Base-by-base conservation (phyloP, 2,888 invertebrate genomes). In the Physocephala rufipes region DNA sequence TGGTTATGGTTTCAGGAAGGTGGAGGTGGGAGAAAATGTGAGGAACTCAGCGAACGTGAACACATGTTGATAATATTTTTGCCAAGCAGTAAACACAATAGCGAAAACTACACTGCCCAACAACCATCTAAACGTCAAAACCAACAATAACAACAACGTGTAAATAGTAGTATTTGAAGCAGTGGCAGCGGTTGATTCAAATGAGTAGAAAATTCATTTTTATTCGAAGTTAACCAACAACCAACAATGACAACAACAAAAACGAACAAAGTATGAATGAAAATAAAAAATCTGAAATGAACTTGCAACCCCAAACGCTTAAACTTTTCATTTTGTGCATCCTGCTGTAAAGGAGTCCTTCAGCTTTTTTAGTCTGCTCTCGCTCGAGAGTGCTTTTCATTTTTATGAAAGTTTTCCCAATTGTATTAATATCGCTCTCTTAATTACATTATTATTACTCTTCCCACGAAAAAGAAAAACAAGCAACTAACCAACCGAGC, bases 1-100 rank as follows among this genome's bases (percentile, higher is more conserved):
- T 36, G 36, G 36, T 36, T 9, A 36, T 36, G 36, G 36, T 36
- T 9, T 4, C 36, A 36, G 36, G 4, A n/a, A 7, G 36, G 36
- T 36, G 36, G 36, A 36, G 36, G 9, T 7, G 9, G 9, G 36
- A 19, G 58, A n/a, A n/a, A n/a, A n/a, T n/a, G n/a, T n/a, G n/a
- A n/a, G n/a, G n/a, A n/a, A n/a, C n/a, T n/a, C n/a, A n/a, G 24
- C 19, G 51, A 19, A 21, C 36, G 36, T 16, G 9, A n/a, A 67
- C 67, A 59, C 67, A 59, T 67, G 67, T 67, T 67, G 67, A 67
- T 59, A 59, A 67, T 47, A 61, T 59, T 67, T 47, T 49, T 59
- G 43, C 53, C 58, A 61, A 26, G 70, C 58, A 64, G 70, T 49
- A 70, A 66, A n/a, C n/a, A 66, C n/a, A 66, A 28, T 19, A 19